These are phyloP conservation scores for Drosophila mayri DNA, from an alignment of 1,140 invertebrate species.

Conservation along the genomic window DNA sequence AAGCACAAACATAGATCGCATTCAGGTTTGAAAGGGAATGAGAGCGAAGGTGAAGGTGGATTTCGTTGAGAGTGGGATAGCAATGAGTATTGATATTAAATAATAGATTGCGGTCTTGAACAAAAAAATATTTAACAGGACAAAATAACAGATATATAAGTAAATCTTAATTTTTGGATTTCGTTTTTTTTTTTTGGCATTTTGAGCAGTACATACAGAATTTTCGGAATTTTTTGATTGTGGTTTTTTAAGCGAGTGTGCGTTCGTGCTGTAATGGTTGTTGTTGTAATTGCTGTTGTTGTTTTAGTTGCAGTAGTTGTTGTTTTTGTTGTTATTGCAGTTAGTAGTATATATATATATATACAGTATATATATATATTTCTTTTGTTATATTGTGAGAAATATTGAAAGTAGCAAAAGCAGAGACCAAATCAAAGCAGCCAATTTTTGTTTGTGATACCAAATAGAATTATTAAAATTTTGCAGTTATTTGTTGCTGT, in stretches of 20 bases:
- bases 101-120: not conserved
- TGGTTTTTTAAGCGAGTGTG: constrained; percentile 44
- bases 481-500: constrained; percentile 31
- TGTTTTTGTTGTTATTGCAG: constrained; percentile 22
- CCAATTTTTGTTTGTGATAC: constrained; percentile 50
- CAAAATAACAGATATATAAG: constrained; percentile 25
- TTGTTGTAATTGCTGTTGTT: constrained; percentile 40
- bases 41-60: constrained; percentile 2
- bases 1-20: not conserved
- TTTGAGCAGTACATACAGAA: constrained; percentile 74
- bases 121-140: not conserved
- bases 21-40: constrained; percentile 18
- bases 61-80: constrained; percentile 11
- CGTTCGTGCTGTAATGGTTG: constrained; percentile 47
- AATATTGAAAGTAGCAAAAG: constrained; percentile 58
- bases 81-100: not conserved
- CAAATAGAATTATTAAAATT: constrained; percentile 44
- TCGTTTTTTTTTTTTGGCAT: constrained; percentile 27
- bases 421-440: constrained; percentile 73
- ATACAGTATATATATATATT: constrained; percentile 28
- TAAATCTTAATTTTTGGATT: constrained; percentile 24
- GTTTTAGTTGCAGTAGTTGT: constrained; percentile 2
- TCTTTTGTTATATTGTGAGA: constrained; percentile 10
- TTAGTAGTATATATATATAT: constrained; percentile 30
- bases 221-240: constrained; percentile 11